A percentile compares a stretch with the other conserved stretches of the same genome.
phyloP scores from a whole-genome alignment of 2,888 invertebrate species.

The Gymnosoma rotundatum region DNA sequence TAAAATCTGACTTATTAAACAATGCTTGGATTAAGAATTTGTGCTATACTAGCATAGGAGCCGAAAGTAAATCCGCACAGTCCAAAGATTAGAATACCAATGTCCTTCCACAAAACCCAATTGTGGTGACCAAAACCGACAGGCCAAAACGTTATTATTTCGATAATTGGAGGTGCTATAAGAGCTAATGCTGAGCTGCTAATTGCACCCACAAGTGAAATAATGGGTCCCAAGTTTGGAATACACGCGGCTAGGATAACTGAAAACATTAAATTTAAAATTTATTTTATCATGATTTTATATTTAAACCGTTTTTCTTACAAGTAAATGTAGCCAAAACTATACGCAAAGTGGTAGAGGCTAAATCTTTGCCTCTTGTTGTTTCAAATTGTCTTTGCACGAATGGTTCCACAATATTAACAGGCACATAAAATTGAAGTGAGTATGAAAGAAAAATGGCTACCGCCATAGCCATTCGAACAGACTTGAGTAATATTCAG shows the following conservation, averaged over 20 bases:
- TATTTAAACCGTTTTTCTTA: constrained; percentile 82
- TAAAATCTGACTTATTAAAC: constrained; percentile 9
- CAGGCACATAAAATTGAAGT: constrained; percentile 96
- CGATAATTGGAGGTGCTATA: constrained; percentile 93
- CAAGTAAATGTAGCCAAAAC: constrained; percentile 90
- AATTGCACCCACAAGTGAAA: constrained; percentile 94
- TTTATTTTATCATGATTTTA: background rate
- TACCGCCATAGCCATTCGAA: constrained; percentile 91
- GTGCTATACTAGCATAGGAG: constrained; percentile 89
- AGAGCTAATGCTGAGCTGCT: constrained; percentile 93
- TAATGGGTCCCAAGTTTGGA: constrained; percentile 93
- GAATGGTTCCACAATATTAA: constrained; percentile 93
- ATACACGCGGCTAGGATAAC: constrained; percentile 91
- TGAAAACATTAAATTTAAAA: constrained; percentile 79
- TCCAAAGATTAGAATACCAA: constrained; percentile 89
- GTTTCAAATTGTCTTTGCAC: constrained; percentile 86
- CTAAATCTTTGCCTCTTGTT: constrained; percentile 86
- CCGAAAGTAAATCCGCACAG: constrained; percentile 91
- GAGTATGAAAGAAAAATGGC: constrained; percentile 96
- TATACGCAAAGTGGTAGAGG: constrained; percentile 88
- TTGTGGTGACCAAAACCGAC: constrained; percentile 86
- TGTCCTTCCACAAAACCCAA: constrained; percentile 89
- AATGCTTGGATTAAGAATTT: constrained; percentile 84
- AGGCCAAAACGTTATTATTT: constrained; percentile 92
- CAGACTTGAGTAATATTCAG: constrained; percentile 83